phyloP scores from a whole-genome alignment of 2,797 vertebrate genomes.

The Rhincodon typus region DNA sequence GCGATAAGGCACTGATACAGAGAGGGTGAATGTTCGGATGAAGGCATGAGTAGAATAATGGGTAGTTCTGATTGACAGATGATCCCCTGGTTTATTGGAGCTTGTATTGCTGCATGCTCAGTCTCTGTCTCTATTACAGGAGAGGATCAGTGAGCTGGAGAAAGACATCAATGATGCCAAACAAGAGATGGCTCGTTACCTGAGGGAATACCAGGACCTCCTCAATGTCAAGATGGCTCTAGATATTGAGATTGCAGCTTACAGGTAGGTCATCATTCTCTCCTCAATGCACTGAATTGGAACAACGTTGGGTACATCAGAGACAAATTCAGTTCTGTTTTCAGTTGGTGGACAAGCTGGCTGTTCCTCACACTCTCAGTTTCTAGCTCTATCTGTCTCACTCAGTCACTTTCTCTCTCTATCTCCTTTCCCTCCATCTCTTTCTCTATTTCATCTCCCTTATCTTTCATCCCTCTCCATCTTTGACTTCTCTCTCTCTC shows the following conservation, averaged over 20 bases:
- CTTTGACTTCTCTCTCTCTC: no score
- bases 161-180: conserved; percentile 68
- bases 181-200: conserved; percentile 76
- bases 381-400: not conserved
- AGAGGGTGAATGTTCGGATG: not conserved
- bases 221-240: conserved; percentile 77
- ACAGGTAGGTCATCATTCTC: conserved; percentile 57
- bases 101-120: not conserved
- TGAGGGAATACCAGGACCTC: conserved; percentile 77
- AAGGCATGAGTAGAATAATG: not conserved
- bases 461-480: no score
- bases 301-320: no score
- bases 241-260: conserved; percentile 73
- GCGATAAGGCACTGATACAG: not conserved
- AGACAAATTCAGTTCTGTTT: not conserved
- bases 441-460: no score
- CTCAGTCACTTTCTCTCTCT: not conserved
- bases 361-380: no score
- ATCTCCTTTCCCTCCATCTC: no score
- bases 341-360: no score
- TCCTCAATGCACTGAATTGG: not conserved
- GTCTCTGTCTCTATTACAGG: conserved; percentile 47
- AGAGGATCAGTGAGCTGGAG: conserved; percentile 69
- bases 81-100: not conserved
- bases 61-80: not conserved